A percentile compares a stretch with the other conserved stretches of the same genome.
phyloP scores from a whole-genome alignment of 2,888 invertebrate species.

The Falcaria lacertinaria region DNA sequence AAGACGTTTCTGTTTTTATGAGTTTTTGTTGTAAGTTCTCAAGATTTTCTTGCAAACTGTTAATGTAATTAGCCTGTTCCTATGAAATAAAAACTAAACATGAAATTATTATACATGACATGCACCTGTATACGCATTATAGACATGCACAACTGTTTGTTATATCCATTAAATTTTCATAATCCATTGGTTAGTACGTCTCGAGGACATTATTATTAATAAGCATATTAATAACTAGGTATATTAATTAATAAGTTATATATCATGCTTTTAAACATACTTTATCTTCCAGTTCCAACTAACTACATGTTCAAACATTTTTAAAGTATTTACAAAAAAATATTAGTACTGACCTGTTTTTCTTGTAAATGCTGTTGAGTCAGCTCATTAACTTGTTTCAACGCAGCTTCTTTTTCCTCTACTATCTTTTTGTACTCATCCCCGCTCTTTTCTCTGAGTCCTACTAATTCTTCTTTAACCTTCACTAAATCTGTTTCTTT shows the following conservation, averaged over 20 bases:
- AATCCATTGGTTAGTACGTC: no score
- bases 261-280: not conserved
- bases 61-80: conserved; percentile 34
- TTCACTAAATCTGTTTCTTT: conserved; percentile 55
- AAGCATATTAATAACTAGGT: not conserved
- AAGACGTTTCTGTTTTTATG: conserved; percentile 35
- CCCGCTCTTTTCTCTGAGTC: conserved; percentile 54
- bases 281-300: not conserved
- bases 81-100: conserved; percentile 51
- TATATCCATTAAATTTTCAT: no score
- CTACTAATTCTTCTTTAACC: conserved; percentile 56
- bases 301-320: no score
- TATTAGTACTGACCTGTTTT: conserved; percentile 58
- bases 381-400: conserved; percentile 51
- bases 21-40: conserved; percentile 43
- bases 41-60: conserved; percentile 46
- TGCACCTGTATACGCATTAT: conserved; percentile 5
- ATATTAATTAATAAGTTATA: not conserved
- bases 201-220: not conserved
- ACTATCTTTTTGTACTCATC: conserved; percentile 61
- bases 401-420: conserved; percentile 57
- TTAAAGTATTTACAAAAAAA: conserved; percentile 1
- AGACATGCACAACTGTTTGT: not conserved
- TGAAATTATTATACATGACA: conserved; percentile 13
- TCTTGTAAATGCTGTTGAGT: conserved; percentile 55